Evolutionary conservation across 1,140 invertebrate species (phyloP), one percentile per base, ranked within the genome.

Genomic region (Trachymyrmex septentrionalis): DNA sequence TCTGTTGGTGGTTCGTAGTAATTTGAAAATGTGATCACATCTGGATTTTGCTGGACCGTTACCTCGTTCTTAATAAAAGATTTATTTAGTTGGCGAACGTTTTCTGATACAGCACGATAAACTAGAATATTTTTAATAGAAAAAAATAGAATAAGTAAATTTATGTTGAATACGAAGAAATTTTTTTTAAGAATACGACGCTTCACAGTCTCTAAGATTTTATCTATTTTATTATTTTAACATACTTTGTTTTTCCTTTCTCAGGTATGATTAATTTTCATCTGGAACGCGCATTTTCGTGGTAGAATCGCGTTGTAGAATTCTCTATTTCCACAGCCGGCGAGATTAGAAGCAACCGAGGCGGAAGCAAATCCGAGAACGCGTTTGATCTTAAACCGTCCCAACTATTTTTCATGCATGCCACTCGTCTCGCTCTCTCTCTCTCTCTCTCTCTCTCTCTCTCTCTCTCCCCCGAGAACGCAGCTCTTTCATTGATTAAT

Each of bases 361-460:
- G 59, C 30, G 82, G 73, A 77, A 82, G 24, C 44, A 61, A 82
- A 82, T 71, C 67, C 24, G 53, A 61, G 50, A 82, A 82, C 24
- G 55, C 80, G 67, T 82, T 82, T 82, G 67, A 82, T 82, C 80
- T 73, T 61, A 73, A 73, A 61, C 24, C 80, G 67, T 61, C 14
- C 24, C 7, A 48, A 61, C 21, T 61, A 82, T 73, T 82, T 73
- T 82, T 82, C 24, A 61, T 21, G 53, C 19, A 82, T 44, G 14
- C 21, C 10, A 30, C 24, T 34, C 19, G 55, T n/a, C 19, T 53
- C 27, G 1, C 2, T n/a, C 27, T n/a, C 16, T 19, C 44, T n/a
- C n/a, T n/a, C 2, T n/a, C 27, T n/a, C 16, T 19, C 44, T n/a
- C 19, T 53, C 27, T 0, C 2, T n/a, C 27, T n/a, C 16, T 19